phyloP scores from a whole-genome alignment of 1,140 invertebrate species.

The Calycopis cecrops region DNA sequence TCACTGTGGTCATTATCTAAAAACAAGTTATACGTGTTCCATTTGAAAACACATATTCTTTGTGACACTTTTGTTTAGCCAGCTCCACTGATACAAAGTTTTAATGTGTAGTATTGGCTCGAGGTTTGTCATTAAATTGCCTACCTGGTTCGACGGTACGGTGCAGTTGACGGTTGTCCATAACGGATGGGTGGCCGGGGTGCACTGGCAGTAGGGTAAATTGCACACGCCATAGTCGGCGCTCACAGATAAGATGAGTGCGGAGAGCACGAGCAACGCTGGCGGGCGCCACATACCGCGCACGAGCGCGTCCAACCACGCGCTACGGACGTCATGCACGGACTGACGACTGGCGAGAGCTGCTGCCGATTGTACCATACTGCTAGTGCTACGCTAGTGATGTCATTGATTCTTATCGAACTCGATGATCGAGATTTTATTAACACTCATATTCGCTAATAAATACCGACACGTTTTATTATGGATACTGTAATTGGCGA shows the following conservation, averaged over 20 bases:
- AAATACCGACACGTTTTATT: constrained; percentile 18
- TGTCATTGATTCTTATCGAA: constrained; percentile 53
- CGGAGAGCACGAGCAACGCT: constrained; percentile 28
- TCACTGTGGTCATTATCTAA: constrained; percentile 6
- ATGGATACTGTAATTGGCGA: constrained; percentile 17
- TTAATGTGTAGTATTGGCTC: too few relatives aligned
- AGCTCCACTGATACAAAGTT: too few relatives aligned
- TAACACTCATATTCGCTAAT: constrained; percentile 29
- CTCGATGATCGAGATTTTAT: constrained; percentile 46
- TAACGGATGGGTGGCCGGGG: constrained; percentile 67
- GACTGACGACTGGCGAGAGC: constrained; percentile 35
- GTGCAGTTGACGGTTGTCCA: constrained; percentile 81
- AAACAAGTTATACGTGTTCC: constrained; percentile 9
- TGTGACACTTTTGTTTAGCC: neutral
- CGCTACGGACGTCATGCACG: constrained; percentile 46
- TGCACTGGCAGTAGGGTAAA: constrained; percentile 77
- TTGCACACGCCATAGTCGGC: constrained; percentile 71
- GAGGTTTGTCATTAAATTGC: neutral
- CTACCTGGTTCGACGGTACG: constrained; percentile 76
- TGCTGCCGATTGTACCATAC: constrained; percentile 16
- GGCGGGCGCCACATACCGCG: constrained; percentile 42
- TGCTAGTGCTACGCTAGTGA: constrained; percentile 36
- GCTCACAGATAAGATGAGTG: constrained; percentile 31
- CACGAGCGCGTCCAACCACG: constrained; percentile 45
- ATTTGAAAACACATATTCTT: constrained; percentile 6